These are phyloP conservation scores for Sinonovacula constricta DNA, from an alignment of 1,140 invertebrate genomes.

Conservation along the genomic window DNA sequence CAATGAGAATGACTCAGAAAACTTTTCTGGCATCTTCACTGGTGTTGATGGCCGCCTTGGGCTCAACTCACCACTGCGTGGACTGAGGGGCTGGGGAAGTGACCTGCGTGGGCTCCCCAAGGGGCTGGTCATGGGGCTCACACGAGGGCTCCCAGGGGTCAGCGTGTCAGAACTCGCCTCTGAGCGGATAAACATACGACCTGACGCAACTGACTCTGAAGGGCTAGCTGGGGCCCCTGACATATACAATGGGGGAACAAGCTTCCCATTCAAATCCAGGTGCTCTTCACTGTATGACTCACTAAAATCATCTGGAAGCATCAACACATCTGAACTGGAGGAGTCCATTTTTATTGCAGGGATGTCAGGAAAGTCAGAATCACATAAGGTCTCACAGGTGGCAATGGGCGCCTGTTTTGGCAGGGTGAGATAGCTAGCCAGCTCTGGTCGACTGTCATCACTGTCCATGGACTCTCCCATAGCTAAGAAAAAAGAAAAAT, in stretches of 20 bases:
- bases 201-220: conserved; percentile 30
- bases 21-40: conserved; percentile 50
- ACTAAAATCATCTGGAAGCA: conserved; percentile 34
- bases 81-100: conserved; percentile 50
- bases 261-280: conserved; percentile 52
- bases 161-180: conserved; percentile 84
- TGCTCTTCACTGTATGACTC: conserved; percentile 52
- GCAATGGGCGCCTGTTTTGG: conserved; percentile 77
- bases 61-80: conserved; percentile 57
- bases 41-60: conserved; percentile 63
- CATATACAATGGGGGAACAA: conserved; percentile 58
- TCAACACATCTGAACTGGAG: conserved; percentile 24
- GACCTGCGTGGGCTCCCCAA: conserved; percentile 62
- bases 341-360: conserved; percentile 65
- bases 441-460: conserved; percentile 68
- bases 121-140: conserved; percentile 67
- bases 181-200: conserved; percentile 76
- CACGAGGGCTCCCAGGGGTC: conserved; percentile 70
- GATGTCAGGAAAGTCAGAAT: conserved; percentile 63
- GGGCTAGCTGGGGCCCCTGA: conserved; percentile 62
- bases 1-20: conserved; percentile 50
- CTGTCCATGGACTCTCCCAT: conserved; percentile 67
- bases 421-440: conserved; percentile 60
- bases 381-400: conserved; percentile 76
- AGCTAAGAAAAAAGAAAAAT: conserved; percentile 19